Percentiles rank a stretch among this genome's conserved stretches.
These are phyloP conservation scores for Autographa pulchrina DNA, from an alignment of 2,888 invertebrate species.

Conservation along the genomic window DNA sequence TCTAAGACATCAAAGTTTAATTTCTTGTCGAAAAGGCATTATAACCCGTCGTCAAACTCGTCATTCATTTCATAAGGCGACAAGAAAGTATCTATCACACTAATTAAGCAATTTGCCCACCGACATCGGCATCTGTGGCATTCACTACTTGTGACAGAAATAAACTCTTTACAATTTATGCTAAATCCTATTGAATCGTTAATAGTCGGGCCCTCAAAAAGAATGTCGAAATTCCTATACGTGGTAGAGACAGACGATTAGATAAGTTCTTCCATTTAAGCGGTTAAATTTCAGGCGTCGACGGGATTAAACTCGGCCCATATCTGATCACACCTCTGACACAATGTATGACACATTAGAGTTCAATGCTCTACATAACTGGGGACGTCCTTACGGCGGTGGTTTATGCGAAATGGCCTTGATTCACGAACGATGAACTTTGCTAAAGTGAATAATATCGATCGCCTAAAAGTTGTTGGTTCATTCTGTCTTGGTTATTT, in stretches of 20 bases:
- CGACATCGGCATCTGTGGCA: too few species aligned
- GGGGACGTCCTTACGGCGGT: slow-evolving; percentile 49
- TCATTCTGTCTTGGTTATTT: slow-evolving; percentile 17
- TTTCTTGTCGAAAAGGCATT: background rate
- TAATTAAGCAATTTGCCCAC: too few species aligned
- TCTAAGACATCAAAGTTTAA: background rate
- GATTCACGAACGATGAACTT: slow-evolving; percentile 58
- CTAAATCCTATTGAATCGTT: too few species aligned
- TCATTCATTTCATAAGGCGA: too few species aligned
- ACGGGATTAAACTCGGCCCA: background rate
- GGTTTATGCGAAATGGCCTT: slow-evolving; percentile 52
- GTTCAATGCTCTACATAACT: slow-evolving; percentile 48
- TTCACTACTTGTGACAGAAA: too few species aligned
- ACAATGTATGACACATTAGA: slow-evolving; percentile 29
- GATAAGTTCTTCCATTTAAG: background rate
- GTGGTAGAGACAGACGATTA: too few species aligned
- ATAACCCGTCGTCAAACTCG: too few species aligned
- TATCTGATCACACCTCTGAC: slow-evolving; percentile 19
- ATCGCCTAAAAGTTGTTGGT: slow-evolving; percentile 36
- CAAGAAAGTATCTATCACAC: too few species aligned
- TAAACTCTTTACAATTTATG: too few species aligned
- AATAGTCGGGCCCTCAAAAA: too few species aligned
- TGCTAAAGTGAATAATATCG: slow-evolving; percentile 54
- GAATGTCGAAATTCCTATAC: too few species aligned
- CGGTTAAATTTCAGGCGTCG: background rate